Evolutionary conservation across 2,113 vertebrate genomes (phyloP).

Genomic region (Rana temporaria): DNA sequence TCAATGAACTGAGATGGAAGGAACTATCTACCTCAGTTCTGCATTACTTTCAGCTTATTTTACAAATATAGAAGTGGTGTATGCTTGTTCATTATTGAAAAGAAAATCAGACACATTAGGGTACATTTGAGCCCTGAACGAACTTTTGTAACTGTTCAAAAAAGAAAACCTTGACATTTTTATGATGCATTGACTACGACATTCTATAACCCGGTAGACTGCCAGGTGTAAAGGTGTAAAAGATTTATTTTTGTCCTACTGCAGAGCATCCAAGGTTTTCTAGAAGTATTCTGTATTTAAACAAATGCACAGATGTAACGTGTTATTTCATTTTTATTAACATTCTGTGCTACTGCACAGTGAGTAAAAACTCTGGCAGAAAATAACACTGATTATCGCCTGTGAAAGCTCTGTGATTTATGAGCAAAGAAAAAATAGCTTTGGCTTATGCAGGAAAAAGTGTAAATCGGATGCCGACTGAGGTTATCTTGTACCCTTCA

Average conservation of each 20-base stretch:
- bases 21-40: too few species aligned
- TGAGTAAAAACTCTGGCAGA: neutral
- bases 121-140: too few species aligned
- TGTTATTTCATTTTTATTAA: slow-evolving; percentile 20
- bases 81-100: too few species aligned
- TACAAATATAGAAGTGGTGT: too few species aligned
- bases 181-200: neutral
- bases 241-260: neutral
- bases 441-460: slow-evolving; percentile 22
- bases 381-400: slow-evolving; percentile 18
- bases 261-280: neutral
- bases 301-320: neutral
- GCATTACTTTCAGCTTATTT: too few species aligned
- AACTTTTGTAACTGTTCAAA: too few species aligned
- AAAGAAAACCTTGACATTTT: too few species aligned
- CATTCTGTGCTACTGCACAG: neutral
- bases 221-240: neutral
- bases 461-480: neutral
- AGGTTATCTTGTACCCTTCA: too few species aligned
- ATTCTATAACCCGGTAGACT: neutral
- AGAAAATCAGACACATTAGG: too few species aligned
- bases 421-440: neutral
- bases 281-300: neutral
- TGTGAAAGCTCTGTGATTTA: slow-evolving; percentile 21
- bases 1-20: too few species aligned